Evolutionary conservation across 2,888 invertebrate species (phyloP), one percentile per base, ranked within the genome.

Genomic region (Andrena bicolor): DNA sequence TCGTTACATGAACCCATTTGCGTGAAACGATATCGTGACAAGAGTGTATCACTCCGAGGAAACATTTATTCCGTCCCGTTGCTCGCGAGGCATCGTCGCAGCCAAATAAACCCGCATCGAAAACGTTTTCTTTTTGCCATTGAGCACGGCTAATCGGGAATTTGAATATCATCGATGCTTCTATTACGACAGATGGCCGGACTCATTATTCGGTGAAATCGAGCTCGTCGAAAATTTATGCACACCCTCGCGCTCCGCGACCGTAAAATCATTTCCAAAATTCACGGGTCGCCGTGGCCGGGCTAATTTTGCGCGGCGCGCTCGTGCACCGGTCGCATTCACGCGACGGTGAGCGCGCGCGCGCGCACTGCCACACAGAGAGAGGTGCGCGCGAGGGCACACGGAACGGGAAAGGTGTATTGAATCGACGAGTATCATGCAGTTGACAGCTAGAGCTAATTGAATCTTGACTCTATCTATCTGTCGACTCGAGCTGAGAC

Each of bases 401-500:
- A 83, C 82, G 75, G 23, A 77, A 79, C 76, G 80, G 76, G 85
- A 87, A 69, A 87, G 91, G 90, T 88, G 87, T 91, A 91, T 92
- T 92, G 92, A 92, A 92, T 91, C 91, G 92, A 92, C 90, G 91
- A 93, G 92, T 92, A 92, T 92, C 92, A 92, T 93, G 93, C 92
- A 91, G 89, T 89, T 93, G 93, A 93, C 93, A 92, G 93, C 92
- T 91, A 91, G 92, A 92, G 91, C 92, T 93, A 93, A 93, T 93
- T 93, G 92, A 93, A 93, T 93, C 92, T 93, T 92, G 93, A 92
- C 92, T 92, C 92, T 92, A 92, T 92, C 92, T 92, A 91, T 92
- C 91, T 90, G 91, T 91, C 92, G 92, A 90, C 88, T 87, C 88
- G 90, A 90, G 89, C 90, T 88, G 91, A 91, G 91, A 91, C 90